Percentiles rank a stretch among this genome's conserved stretches.
Evolutionary conservation across 2,797 vertebrate genomes (phyloP).

Genomic region (Notolepis coatsorum): DNA sequence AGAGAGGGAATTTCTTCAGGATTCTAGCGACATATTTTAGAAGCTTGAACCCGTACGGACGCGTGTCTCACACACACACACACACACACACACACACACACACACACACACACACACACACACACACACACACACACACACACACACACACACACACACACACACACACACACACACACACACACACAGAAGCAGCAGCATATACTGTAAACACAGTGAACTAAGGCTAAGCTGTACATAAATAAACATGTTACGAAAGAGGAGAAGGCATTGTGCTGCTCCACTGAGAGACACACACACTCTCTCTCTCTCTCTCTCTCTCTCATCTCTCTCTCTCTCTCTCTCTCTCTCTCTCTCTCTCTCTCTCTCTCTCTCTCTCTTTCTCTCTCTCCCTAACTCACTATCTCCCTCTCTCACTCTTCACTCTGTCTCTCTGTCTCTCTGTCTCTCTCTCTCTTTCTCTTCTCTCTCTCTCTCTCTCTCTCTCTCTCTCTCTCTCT

Average conservation of each 20-base stretch:
- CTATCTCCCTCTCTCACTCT: not conserved
- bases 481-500: not conserved
- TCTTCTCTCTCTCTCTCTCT: conserved; percentile 13
- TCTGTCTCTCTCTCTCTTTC: not conserved
- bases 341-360: not conserved
- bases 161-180: not conserved
- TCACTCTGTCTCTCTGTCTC: not conserved
- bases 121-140: conserved; percentile 1
- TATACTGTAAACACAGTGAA: no score
- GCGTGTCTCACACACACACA: not conserved
- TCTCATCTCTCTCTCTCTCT: not conserved
- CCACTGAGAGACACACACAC: not conserved
- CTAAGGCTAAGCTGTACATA: no score
- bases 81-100: conserved; percentile 3
- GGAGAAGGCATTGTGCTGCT: no score
- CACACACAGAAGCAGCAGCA: no score
- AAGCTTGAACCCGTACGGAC: no score
- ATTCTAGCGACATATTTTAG: no score
- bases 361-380: not conserved
- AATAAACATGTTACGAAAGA: no score
- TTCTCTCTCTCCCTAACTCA: not conserved
- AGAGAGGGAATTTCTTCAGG: no score
- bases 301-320: not conserved
- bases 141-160: not conserved
- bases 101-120: conserved; percentile 13